Base-by-base conservation (phyloP, 2,797 vertebrate genomes). In the Mus caroli region DNA sequence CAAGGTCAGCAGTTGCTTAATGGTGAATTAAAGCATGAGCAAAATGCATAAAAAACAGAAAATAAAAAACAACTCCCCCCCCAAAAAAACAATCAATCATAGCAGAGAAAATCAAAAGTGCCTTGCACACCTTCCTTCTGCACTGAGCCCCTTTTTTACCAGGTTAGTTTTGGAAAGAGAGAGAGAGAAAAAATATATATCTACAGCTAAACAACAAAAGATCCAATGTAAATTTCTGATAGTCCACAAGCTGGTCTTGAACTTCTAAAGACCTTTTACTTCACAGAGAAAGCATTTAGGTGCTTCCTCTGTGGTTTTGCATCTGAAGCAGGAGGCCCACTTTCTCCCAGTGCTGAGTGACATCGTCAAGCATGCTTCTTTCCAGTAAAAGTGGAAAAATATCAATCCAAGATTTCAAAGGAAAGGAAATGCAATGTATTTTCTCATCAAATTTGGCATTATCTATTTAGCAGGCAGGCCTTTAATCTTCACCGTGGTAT, bases 361-460 rank as follows among this genome's bases (percentile, higher is more conserved):
- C 96, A 97, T 37, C 97, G 97, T 86, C 8, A 69, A 97, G 88
- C 89, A 96, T 93, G 78, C 52, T 98, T 96, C 97, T 97, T 97
- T 95, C 97, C 97, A 98, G 96, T 67, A 6, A 0, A 92, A 97
- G 93, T 97, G 98, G 98, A 98, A 98, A 98, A 98, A 97, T 88
- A 84, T 75, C 83, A 96, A 43, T 97, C 96, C 96, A 0, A 0
- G 77, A 67, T 98, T 98, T 98, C 97, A 97, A 98, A 95, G 97
- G 87, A 95, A 98, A 98, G 97, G 98, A 98, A 98, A 97, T 85
- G 96, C 8, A 28, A 98, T 98, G 96, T 86, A 89, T 97, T 98
- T 98, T 97, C 97, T 97, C 97, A 96, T 97, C 94, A 92, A 94
- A 56, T 96, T 95, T 96, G 97, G 94, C 86, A 93, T 98, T 97